Base-by-base conservation (phyloP, 2,113 vertebrate genomes). In the Ondatra zibethicus region DNA sequence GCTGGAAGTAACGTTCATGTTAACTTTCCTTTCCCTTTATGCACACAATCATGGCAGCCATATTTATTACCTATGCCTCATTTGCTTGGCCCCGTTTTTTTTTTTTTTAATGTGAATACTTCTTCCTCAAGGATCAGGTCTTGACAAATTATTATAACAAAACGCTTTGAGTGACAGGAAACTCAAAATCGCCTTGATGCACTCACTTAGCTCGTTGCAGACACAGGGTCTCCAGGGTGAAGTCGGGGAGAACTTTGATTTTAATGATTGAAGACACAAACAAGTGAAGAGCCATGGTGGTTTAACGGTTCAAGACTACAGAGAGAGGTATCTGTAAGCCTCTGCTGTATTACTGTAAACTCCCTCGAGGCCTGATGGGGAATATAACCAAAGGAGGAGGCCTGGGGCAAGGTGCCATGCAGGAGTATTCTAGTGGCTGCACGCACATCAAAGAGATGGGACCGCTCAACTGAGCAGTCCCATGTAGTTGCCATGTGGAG, bases 101-200 rank as follows among this genome's bases (percentile, higher is more conserved):
- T 58, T n/a, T n/a, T n/a, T n/a, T n/a, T n/a, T n/a, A n/a, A 47
- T 23, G n/a, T 63, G 70, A 78, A 36, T 96, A 89, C 39, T 70
- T 55, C 36, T 70, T 80, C 23, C 3, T 50, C 25, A 36, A 29
- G 5, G 7, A 29, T 50, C 10, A 39, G 47, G 27, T 76, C 70
- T 96, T 92, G 89, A 52, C 88, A 92, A 94, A 96, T 77, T 55
- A 78, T 17, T 39, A 86, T 42, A 10, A 31, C 25, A 55, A 91
- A 85, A 23, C 9, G 21, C 39, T 68, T 31, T 29, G 82, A 90
- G 88, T n/a, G 25, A 75, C 1, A 45, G 17, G 33, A 61, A 77
- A 23, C 36, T 66, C 45, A 90, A 87, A 89, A 23, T 87, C 27
- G 75, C 2, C 39, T 77, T 29, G 27, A 3, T 6, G 29, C 50